Conservation (phyloP, 2,888 invertebrate genomes). For the Seira sanloemensis region DNA sequence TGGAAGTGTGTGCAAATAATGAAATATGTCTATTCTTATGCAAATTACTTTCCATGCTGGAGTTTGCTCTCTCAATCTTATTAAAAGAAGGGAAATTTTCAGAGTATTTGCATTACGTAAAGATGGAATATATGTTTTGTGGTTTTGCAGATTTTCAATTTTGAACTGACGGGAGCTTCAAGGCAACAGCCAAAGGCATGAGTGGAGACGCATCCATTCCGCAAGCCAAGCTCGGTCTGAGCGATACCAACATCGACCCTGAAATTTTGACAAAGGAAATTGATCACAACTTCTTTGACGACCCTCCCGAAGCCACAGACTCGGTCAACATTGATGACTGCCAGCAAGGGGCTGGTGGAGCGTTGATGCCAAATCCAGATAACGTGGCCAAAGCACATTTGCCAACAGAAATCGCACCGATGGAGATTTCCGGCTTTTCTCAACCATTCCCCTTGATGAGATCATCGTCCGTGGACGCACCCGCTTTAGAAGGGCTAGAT, state of each 20-base stretch:
- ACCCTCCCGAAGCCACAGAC: constrained; percentile 27
- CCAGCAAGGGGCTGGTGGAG: background rate
- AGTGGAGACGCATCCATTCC: constrained; percentile 25
- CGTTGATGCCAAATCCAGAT: background rate
- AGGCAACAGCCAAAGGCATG: no score
- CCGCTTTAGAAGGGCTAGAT: background rate
- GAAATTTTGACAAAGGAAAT: constrained; percentile 62
- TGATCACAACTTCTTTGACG: constrained; percentile 68
- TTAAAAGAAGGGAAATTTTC: background rate
- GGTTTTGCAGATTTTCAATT: background rate
- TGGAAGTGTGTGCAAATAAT: no score
- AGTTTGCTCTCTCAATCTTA: background rate
- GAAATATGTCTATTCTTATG: no score
- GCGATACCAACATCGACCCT: constrained; percentile 59
- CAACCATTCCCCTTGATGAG: background rate
- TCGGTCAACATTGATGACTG: background rate
- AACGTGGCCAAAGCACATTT: background rate
- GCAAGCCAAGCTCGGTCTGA: constrained; percentile 40
- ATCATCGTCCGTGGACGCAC: background rate
- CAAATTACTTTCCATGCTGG: background rate
- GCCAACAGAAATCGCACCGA: background rate
- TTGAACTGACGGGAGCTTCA: background rate
- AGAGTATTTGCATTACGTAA: background rate
- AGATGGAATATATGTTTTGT: background rate
- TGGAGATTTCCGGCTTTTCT: background rate